phyloP scores from a whole-genome alignment of 1,140 invertebrate genomes.

The Diuraphis noxia region DNA sequence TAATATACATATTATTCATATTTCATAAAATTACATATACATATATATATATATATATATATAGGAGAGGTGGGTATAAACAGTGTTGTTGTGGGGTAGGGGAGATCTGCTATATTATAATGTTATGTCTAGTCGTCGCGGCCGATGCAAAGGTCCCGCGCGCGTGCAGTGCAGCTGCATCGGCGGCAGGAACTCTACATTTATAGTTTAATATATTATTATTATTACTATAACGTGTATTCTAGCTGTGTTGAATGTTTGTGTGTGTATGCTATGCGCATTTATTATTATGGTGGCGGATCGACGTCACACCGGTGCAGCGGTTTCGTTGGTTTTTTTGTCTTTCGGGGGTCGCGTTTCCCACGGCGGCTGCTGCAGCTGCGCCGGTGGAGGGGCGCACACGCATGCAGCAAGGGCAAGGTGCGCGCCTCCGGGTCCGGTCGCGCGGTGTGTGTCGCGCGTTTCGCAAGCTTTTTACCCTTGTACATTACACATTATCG shows the following conservation, averaged over 20 bases:
- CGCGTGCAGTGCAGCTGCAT: background rate
- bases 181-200: background rate
- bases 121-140: background rate
- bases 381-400: background rate
- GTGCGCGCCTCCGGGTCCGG: constrained; percentile 18
- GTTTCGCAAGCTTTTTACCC: constrained; percentile 42
- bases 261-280: background rate
- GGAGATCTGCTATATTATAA: background rate
- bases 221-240: background rate
- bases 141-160: background rate
- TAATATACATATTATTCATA: constrained; percentile 4
- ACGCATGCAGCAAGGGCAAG: background rate
- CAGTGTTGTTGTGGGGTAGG: background rate
- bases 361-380: constrained; percentile 27
- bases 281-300: background rate
- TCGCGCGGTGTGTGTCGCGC: background rate
- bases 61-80: background rate
- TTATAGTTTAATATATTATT: background rate
- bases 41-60: background rate
- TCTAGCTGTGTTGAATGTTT: background rate
- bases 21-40: background rate
- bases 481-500: background rate
- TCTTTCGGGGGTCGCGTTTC: constrained; percentile 42
- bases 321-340: constrained; percentile 30
- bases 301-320: background rate